Conservation (phyloP, 2,888 invertebrate genomes). For the Tipula unca region DNA sequence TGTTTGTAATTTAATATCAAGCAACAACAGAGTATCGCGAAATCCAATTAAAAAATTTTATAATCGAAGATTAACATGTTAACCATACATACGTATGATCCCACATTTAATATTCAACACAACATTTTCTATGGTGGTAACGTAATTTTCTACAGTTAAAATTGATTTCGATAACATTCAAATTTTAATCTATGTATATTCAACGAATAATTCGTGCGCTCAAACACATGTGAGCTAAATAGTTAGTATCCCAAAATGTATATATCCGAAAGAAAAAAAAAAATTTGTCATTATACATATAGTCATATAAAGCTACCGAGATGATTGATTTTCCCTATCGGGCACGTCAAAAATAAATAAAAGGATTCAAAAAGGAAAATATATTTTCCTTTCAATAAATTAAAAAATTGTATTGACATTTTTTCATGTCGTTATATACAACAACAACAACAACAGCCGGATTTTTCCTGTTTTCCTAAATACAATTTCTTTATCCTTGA, state of each 20-base stretch:
- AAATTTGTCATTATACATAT: background rate
- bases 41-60: background rate
- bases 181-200: background rate
- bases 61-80: background rate
- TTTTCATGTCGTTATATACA: background rate
- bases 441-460: background rate
- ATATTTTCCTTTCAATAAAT: background rate
- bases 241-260: background rate
- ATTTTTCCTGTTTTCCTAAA: background rate
- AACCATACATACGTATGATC: background rate
- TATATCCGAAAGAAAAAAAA: background rate
- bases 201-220: background rate
- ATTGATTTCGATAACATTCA: background rate
- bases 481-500: background rate
- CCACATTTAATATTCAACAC: background rate
- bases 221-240: background rate
- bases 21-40: background rate
- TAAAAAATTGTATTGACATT: constrained; percentile 14
- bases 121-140: background rate
- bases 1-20: background rate
- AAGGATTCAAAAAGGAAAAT: background rate
- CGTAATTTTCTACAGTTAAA: background rate
- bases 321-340: background rate
- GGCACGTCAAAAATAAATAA: constrained; percentile 4
- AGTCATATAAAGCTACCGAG: background rate